These are phyloP conservation scores for Oenanthe oenanthe DNA, from an alignment of 2,113 vertebrate species.

Conservation along the genomic window DNA sequence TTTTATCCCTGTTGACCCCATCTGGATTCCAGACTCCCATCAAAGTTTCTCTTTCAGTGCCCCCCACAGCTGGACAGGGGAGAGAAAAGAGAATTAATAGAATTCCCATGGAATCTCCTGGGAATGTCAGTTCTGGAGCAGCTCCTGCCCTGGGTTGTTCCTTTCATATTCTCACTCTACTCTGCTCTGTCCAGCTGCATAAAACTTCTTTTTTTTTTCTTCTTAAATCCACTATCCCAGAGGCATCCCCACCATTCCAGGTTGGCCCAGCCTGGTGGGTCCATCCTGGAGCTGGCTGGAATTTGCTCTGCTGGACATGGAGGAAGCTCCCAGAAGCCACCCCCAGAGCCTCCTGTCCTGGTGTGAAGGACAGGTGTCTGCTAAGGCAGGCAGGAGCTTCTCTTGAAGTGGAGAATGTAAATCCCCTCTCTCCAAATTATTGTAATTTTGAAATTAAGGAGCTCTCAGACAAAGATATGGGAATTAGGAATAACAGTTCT, in stretches of 20 bases:
- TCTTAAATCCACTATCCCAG: fast-evolving
- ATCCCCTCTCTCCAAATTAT: too few relatives aligned
- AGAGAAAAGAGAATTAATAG: neutral
- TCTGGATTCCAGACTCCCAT: neutral
- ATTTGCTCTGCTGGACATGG: neutral
- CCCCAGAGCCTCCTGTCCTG: too few relatives aligned
- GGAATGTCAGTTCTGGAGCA: neutral
- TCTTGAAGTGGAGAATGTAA: too few relatives aligned
- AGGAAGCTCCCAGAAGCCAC: neutral
- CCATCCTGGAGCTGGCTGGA: neutral
- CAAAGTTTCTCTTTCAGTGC: neutral
- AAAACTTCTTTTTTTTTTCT: fast-evolving
- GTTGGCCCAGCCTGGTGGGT: neutral
- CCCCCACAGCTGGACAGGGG: neutral
- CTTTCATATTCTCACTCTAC: neutral
- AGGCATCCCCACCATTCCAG: neutral
- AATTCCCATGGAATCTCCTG: neutral
- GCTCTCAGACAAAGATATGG: too few relatives aligned
- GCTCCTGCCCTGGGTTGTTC: neutral
- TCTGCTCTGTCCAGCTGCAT: neutral
- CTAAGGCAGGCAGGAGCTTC: too few relatives aligned
- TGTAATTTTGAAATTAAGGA: too few relatives aligned
- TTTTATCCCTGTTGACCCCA: neutral
- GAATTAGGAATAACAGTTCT: too few relatives aligned
- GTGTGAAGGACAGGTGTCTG: too few relatives aligned